Base-by-base conservation (phyloP, 2,113 vertebrate species). In the Neoarius graeffei region DNA sequence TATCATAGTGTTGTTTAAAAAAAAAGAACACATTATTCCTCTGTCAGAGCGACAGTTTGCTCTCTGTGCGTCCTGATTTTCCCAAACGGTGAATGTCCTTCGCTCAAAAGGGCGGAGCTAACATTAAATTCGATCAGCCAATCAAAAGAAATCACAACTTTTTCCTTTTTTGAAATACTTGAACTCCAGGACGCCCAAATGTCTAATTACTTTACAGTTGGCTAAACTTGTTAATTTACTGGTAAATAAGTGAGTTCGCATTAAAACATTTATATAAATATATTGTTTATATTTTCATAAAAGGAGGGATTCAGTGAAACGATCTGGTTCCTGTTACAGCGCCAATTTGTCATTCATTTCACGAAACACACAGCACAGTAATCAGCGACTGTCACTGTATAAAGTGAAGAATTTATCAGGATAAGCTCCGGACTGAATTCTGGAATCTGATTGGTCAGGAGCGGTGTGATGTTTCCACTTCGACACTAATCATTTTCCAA, bases 391-490 rank as follows among this genome's bases (percentile, higher is more conserved):
- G 4, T 42, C 42, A 42, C 42, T 42, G 42, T 3, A 42, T 3
- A 42, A 42, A 42, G 42, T 42, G 3, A 42, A 42, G 42, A 42
- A 42, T 42, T 42, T 42, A 42, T 42, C 42, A 42, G 42, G 42
- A 42, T 52, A 25, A 23, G 48, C 5, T 74, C 35, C 50, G 71
- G 42, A 48, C 23, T 23, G 42, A 50, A 50, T 23, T 23, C 42
- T 74, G 73, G 73, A 74, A 50, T 25, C 74, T 79, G 76, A 79
- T 79, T 79, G 76, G 76, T 79, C 76, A 79, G 52, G 52, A 79
- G 25, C 3, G 52, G 52, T 56, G 76, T 79, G 74, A 52, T 50
- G 74, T 52, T 0, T 52, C 5, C 20, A 14, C 23, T 23, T 30
- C 27, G 2, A 74, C 3, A 27, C 17, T 6, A 1, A 17, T 27